Conservation (phyloP, 2,888 invertebrate genomes). For the Pyrrhosoma nymphula region DNA sequence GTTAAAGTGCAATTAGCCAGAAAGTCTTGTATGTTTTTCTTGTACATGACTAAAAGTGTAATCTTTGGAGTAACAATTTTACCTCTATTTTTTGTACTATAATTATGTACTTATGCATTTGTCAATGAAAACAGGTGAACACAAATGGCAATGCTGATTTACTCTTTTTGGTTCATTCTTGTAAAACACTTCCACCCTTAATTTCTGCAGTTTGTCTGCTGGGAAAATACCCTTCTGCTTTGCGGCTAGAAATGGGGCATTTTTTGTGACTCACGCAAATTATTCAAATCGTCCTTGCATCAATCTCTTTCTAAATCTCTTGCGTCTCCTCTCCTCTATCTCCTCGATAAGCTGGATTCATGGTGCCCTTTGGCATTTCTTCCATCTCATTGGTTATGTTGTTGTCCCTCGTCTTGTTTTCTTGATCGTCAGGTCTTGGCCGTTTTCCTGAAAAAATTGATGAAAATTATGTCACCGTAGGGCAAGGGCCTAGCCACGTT, state of each 20-base stretch:
- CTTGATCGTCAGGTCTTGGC: neutral
- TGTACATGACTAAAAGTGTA: constrained; percentile 45
- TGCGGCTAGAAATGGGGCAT: neutral
- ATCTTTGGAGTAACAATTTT: constrained; percentile 55
- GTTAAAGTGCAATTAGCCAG: constrained; percentile 38
- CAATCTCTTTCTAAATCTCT: neutral
- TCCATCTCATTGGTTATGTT: neutral
- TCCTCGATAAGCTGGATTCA: constrained; percentile 26
- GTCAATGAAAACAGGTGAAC: constrained; percentile 54
- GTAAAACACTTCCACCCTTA: neutral
- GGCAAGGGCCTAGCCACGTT: too few species aligned
- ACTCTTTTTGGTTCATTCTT: neutral
- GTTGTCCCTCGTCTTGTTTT: neutral
- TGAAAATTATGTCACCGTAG: too few species aligned
- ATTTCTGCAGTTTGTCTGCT: neutral
- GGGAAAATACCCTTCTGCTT: neutral
- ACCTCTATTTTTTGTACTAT: constrained; percentile 59
- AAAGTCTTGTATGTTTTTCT: constrained; percentile 47
- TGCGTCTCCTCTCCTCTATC: neutral
- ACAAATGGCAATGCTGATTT: neutral
- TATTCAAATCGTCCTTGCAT: neutral
- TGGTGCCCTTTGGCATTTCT: constrained; percentile 22
- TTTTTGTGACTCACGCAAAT: neutral
- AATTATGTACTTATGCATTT: constrained; percentile 24
- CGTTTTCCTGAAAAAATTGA: constrained; percentile 4